phyloP scores from a whole-genome alignment of 2,797 vertebrate genomes.

The Karalla daura region DNA sequence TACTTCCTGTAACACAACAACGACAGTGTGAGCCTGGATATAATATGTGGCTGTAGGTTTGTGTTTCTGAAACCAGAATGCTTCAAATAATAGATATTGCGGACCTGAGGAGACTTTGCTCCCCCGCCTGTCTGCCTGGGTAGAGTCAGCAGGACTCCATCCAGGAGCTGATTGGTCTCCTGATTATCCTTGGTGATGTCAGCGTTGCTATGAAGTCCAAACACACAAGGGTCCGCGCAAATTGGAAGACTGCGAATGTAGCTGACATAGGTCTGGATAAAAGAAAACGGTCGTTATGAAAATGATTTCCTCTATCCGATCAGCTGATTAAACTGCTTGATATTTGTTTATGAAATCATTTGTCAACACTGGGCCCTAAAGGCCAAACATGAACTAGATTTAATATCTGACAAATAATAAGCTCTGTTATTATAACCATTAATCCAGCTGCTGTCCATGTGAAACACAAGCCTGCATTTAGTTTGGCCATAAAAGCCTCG shows the following conservation, averaged over 20 bases:
- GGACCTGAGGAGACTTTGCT: conserved; percentile 93
- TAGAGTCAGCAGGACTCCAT: conserved; percentile 91
- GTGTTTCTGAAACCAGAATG: not conserved
- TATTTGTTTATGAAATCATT: too few species aligned
- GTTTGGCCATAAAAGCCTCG: not conserved
- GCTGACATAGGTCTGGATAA: conserved; percentile 87
- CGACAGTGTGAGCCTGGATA: not conserved
- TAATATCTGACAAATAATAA: conserved; percentile 4
- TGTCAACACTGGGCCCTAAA: not conserved
- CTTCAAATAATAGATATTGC: not conserved
- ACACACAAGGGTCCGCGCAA: conserved; percentile 89
- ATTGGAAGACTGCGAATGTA: conserved; percentile 90
- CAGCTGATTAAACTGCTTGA: not conserved
- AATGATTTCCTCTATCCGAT: not conserved
- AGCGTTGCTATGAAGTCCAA: conserved; percentile 93
- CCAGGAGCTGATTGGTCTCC: conserved; percentile 93
- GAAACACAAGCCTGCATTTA: not conserved
- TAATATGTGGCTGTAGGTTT: too few species aligned
- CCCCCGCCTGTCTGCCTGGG: conserved; percentile 88
- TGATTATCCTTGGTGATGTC: conserved; percentile 97
- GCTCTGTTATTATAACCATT: conserved; percentile 17
- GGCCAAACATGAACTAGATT: not conserved
- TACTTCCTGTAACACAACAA: conserved; percentile 81
- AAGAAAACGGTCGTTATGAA: not conserved
- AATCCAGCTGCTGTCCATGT: conserved; percentile 10